These are phyloP conservation scores for Oreochromis niloticus DNA, from an alignment of 2,113 vertebrate genomes.

Conservation along the genomic window DNA sequence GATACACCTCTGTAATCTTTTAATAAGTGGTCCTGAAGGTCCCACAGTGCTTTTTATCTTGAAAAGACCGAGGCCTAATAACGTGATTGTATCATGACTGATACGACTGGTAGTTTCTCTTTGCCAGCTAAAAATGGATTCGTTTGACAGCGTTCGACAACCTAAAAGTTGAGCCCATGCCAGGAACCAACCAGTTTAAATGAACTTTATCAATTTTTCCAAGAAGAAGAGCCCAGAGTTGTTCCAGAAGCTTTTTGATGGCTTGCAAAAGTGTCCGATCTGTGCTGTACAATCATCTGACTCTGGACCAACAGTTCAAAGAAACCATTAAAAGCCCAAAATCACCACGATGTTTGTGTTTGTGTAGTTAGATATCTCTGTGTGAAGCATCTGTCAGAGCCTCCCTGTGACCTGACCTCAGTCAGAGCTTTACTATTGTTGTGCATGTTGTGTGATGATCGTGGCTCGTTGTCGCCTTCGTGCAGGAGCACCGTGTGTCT, in stretches of 20 bases:
- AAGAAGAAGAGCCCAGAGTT: neutral
- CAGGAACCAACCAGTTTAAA: neutral
- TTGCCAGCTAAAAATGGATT: neutral
- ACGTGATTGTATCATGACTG: neutral
- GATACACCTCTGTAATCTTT: neutral
- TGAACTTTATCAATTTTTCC: neutral
- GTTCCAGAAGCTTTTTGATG: neutral
- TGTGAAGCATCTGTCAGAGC: neutral
- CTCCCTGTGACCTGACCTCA: neutral
- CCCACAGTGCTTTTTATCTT: neutral
- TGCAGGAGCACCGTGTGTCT: conserved; percentile 87
- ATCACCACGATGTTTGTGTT: neutral
- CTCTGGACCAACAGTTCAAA: neutral
- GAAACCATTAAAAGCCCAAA: neutral
- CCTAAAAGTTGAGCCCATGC: neutral
- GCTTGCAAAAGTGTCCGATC: neutral
- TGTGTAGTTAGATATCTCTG: neutral
- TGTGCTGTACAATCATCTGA: neutral
- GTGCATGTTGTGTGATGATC: neutral
- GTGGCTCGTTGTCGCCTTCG: neutral
- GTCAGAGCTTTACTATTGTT: neutral
- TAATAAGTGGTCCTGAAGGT: neutral
- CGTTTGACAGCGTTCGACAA: neutral
- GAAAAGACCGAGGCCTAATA: neutral
- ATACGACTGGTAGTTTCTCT: neutral